Evolutionary conservation across 1,140 invertebrate species (phyloP).

Genomic region (Teleopsis dalmanni): DNA sequence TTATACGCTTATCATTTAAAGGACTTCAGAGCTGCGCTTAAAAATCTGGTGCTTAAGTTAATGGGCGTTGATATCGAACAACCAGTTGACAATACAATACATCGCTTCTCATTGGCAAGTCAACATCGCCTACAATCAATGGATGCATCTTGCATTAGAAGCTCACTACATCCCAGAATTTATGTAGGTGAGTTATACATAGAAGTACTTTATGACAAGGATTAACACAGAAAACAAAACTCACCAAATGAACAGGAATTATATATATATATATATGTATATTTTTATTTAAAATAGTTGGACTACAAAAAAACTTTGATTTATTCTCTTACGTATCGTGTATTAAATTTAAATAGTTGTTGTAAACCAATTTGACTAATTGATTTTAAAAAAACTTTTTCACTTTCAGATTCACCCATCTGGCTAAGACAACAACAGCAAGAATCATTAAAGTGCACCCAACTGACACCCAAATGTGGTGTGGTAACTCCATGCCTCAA

Average conservation of each 20-base stretch:
- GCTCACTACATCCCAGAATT: slow-evolving; percentile 36
- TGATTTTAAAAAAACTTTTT: too few relatives aligned
- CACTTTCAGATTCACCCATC: slow-evolving; percentile 33
- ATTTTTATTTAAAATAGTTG: not conserved
- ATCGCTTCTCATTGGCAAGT: slow-evolving; percentile 42
- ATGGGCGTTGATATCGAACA: slow-evolving; percentile 46
- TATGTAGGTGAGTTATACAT: slow-evolving; percentile 39
- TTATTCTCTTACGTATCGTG: too few relatives aligned
- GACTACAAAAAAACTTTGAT: not conserved
- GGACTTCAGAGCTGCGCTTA: slow-evolving; percentile 71
- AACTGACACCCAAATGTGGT: slow-evolving; percentile 31
- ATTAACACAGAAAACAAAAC: too few relatives aligned
- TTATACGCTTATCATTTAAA: slow-evolving; percentile 84
- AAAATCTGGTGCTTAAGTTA: slow-evolving; percentile 54
- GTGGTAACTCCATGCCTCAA: slow-evolving; percentile 34
- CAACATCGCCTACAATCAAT: slow-evolving; percentile 40
- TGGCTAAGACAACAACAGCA: slow-evolving; percentile 37
- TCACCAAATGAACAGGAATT: not conserved
- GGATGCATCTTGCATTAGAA: slow-evolving; percentile 26
- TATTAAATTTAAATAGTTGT: too few relatives aligned
- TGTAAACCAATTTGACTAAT: too few relatives aligned
- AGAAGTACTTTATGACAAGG: too few relatives aligned
- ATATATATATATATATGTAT: not conserved
- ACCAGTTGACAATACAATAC: slow-evolving; percentile 37
- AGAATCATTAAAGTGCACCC: slow-evolving; percentile 32